Evolutionary conservation across 2,888 invertebrate genomes (phyloP).

Genomic region (Polymixis lichenea): DNA sequence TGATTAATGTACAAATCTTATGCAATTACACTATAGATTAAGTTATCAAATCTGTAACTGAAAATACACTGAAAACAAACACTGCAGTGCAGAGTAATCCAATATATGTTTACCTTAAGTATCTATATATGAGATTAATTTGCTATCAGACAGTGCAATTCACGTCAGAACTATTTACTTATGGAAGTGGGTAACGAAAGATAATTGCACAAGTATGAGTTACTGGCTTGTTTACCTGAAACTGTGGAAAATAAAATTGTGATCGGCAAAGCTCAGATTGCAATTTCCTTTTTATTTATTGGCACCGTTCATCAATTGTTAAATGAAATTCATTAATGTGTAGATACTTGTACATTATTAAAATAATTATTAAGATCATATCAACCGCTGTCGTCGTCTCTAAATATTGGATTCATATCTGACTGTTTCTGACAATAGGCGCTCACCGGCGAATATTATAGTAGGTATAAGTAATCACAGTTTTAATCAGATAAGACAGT

Average conservation of each 20-base stretch:
- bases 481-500: neutral
- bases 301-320: neutral
- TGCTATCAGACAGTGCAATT: conserved; percentile 48
- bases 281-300: conserved; percentile 25
- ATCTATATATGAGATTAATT: conserved; percentile 36
- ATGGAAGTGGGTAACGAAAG: conserved; percentile 48
- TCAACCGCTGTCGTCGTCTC: conserved; percentile 1
- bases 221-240: conserved; percentile 56
- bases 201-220: conserved; percentile 51
- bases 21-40: conserved; percentile 11
- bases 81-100: conserved; percentile 37
- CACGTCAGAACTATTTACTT: conserved; percentile 46
- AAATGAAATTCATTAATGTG: neutral
- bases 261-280: conserved; percentile 34
- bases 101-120: conserved; percentile 24
- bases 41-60: conserved; percentile 15
- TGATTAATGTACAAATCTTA: neutral
- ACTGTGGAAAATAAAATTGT: conserved; percentile 31
- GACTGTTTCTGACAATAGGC: neutral
- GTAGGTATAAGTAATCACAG: neutral
- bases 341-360: conserved; percentile 2
- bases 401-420: conserved; percentile 33
- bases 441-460: conserved; percentile 11
- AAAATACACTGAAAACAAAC: conserved; percentile 25
- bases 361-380: conserved; percentile 8